A percentile compares a stretch with the other conserved stretches of the same genome.
phyloP scores from a whole-genome alignment of 2,113 vertebrate genomes.

The Ameiurus melas region DNA sequence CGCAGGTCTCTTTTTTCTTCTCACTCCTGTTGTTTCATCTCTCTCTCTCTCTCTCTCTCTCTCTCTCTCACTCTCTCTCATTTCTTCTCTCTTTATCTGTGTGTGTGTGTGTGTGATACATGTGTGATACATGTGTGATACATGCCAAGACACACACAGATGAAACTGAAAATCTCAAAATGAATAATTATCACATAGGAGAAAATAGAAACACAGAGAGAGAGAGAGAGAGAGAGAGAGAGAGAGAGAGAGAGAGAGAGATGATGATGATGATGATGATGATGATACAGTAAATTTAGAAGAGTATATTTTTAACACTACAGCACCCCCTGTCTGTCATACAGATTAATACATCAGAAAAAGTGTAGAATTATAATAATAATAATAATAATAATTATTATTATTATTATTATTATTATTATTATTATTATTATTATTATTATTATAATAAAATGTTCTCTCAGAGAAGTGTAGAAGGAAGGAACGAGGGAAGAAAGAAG shows the following conservation, averaged over 20 bases:
- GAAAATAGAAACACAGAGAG: background rate
- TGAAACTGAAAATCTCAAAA: background rate
- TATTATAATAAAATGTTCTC: no score
- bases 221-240: no score
- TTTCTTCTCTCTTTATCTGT: background rate
- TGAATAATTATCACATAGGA: background rate
- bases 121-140: background rate
- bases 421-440: no score
- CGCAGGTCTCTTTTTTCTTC: background rate
- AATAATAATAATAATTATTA: no score
- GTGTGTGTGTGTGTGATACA: background rate
- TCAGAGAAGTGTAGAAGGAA: background rate
- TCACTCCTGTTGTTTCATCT: background rate
- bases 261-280: background rate
- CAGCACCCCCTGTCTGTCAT: slow-evolving; percentile 11
- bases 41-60: background rate
- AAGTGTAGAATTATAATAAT: background rate
- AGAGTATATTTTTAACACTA: background rate
- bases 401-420: no score
- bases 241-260: no score
- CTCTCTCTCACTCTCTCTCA: no score
- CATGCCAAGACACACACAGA: no score
- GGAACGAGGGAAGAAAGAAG: background rate
- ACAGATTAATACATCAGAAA: background rate
- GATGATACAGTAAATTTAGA: background rate